phyloP scores from a whole-genome alignment of 2,888 invertebrate genomes.

The Tortrix viridana region DNA sequence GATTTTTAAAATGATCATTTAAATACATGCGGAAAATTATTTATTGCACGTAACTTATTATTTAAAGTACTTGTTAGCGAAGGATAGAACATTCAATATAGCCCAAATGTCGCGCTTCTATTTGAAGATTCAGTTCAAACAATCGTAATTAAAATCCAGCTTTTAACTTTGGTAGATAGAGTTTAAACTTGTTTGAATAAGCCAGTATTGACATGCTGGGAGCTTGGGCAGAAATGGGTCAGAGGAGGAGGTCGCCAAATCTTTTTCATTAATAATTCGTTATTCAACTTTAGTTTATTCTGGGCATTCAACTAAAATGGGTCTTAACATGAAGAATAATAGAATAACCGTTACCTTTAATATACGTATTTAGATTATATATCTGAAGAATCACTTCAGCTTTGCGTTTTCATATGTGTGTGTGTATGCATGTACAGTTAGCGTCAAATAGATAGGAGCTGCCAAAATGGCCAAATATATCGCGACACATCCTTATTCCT shows the following conservation, averaged over 20 bases:
- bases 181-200: slow-evolving; percentile 43
- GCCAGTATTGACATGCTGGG: slow-evolving; percentile 59
- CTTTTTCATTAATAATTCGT: slow-evolving; percentile 56
- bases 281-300: slow-evolving; percentile 17
- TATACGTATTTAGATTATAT: too few relatives aligned
- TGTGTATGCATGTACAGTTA: too few relatives aligned
- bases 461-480: too few relatives aligned
- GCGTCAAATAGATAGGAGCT: too few relatives aligned
- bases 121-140: slow-evolving; percentile 51
- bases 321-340: too few relatives aligned
- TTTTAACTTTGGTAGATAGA: slow-evolving; percentile 36
- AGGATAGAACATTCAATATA: slow-evolving; percentile 55
- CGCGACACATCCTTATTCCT: too few relatives aligned
- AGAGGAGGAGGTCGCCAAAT: slow-evolving; percentile 63
- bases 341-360: too few relatives aligned
- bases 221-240: slow-evolving; percentile 69
- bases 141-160: slow-evolving; percentile 38
- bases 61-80: not conserved
- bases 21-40: too few relatives aligned
- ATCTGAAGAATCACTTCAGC: too few relatives aligned
- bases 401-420: too few relatives aligned
- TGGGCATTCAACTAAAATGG: not conserved
- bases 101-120: slow-evolving; percentile 66
- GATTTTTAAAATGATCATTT: too few relatives aligned
- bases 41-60: too few relatives aligned